Percentiles rank a stretch among this genome's conserved stretches.
phyloP scores from a whole-genome alignment of 2,113 vertebrate species.

The Ophiodon elongatus region DNA sequence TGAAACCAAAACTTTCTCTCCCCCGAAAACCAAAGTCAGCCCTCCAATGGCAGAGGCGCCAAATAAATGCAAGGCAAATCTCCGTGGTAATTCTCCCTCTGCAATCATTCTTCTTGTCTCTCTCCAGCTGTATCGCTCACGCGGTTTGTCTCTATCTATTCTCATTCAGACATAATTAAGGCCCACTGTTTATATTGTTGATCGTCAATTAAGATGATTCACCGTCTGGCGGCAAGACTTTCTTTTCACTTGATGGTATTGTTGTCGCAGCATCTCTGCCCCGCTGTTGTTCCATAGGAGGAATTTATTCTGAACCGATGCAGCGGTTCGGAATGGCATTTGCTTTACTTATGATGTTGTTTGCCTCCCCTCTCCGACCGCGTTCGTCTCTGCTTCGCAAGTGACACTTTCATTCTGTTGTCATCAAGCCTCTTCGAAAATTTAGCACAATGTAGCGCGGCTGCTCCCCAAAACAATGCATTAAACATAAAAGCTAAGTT shows the following conservation, averaged over 20 bases:
- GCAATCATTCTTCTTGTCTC: constrained; percentile 49
- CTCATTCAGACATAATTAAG: constrained; percentile 71
- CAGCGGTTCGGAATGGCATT: constrained; percentile 58
- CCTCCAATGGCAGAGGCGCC: neutral
- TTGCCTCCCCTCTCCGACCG: constrained; percentile 28
- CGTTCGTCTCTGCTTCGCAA: constrained; percentile 45
- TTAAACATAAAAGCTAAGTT: constrained; percentile 50
- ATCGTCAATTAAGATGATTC: constrained; percentile 74
- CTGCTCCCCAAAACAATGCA: constrained; percentile 52
- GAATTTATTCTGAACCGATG: constrained; percentile 53
- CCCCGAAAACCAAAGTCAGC: constrained; percentile 50
- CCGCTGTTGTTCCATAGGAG: constrained; percentile 43
- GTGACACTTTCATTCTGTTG: constrained; percentile 46
- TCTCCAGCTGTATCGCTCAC: constrained; percentile 45
- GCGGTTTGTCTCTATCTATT: constrained; percentile 51
- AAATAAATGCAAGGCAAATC: constrained; percentile 37
- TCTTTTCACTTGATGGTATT: constrained; percentile 45
- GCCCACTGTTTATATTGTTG: constrained; percentile 68
- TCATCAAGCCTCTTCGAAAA: constrained; percentile 49
- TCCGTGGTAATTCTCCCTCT: constrained; percentile 37
- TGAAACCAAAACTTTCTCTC: constrained; percentile 49
- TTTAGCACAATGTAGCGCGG: constrained; percentile 33
- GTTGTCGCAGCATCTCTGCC: constrained; percentile 52
- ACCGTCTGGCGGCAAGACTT: constrained; percentile 53
- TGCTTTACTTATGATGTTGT: constrained; percentile 46